Base-by-base conservation (phyloP, 2,797 vertebrate genomes). In the Rhynchotus rufescens region DNA sequence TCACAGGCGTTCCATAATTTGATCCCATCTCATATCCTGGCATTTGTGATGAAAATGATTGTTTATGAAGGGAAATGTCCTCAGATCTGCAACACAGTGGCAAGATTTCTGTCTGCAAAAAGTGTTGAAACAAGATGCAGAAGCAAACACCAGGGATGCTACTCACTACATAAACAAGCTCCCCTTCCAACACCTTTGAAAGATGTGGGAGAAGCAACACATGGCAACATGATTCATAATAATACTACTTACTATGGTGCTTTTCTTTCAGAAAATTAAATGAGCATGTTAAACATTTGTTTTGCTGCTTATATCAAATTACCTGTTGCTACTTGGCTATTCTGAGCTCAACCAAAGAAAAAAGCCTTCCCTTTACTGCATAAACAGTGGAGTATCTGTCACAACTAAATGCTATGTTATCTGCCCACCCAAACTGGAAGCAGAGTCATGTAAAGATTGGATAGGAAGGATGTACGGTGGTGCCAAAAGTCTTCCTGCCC, bases 1-100 rank as follows among this genome's bases (percentile, higher is more conserved):
- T 94, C 91, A 96, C 90, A 89, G 89, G 92, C 85, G 93, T 74
- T 89, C 94, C 88, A 59, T 82, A 86, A 88, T 88, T 74, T 88
- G 84, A 90, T 90, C 92, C 49, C 5, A 13, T 64, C 49, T 84
- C 82, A 71, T 77, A 78, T 68, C 61, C 82, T 89, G 80, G 71
- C 68, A 77, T 94, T 95, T 92, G 86, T 82, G n/a, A 80, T 84
- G 89, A 74, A 94, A 94, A 90, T 77, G 44, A 0, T 71, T 89
- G 88, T 92, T 94, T 89, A 81, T 45, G 59, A 51, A 82, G 90
- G 61, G 73, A 89, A 94, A 75, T 47, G 83, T 89, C 92, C 85
- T 68, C 78, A 81, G 75, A 51, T 80, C 83, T 84, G 80, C 72
- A 86, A 68, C 34, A 72, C 30, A 78, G 82, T 95, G 82, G 71